Evolutionary conservation across 2,797 vertebrate species (phyloP).

Genomic region (Netta rufina): DNA sequence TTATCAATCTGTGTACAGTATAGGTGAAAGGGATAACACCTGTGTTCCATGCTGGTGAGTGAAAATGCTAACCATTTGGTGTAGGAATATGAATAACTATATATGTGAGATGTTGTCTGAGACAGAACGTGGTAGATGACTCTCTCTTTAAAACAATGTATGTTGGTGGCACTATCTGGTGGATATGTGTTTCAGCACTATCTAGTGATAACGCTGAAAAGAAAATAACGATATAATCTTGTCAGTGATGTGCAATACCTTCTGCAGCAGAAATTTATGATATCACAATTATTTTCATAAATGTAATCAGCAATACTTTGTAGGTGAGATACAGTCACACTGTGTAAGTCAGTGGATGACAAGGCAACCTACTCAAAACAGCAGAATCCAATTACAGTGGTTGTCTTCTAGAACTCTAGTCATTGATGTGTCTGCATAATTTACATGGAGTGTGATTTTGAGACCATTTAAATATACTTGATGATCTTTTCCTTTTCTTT

Average conservation of each 20-base stretch:
- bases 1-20: fast-evolving
- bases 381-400: neutral
- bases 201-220: neutral
- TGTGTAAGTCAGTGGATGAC: neutral
- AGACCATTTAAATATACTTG: neutral
- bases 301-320: neutral
- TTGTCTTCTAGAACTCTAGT: neutral
- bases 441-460: neutral
- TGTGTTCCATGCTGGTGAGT: neutral
- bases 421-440: neutral
- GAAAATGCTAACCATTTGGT: neutral
- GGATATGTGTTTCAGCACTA: no score
- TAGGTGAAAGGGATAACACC: neutral
- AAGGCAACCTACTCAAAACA: neutral
- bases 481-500: neutral
- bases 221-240: neutral
- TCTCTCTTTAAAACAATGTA: neutral
- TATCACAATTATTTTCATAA: neutral
- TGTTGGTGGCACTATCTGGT: neutral
- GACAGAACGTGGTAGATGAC: neutral
- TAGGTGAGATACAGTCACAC: neutral
- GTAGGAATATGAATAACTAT: neutral
- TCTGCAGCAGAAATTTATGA: neutral
- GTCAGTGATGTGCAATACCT: neutral
- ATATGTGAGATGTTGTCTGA: neutral